phyloP scores from a whole-genome alignment of 92 coral and sea anemone species.

The Plumapathes pennacea region DNA sequence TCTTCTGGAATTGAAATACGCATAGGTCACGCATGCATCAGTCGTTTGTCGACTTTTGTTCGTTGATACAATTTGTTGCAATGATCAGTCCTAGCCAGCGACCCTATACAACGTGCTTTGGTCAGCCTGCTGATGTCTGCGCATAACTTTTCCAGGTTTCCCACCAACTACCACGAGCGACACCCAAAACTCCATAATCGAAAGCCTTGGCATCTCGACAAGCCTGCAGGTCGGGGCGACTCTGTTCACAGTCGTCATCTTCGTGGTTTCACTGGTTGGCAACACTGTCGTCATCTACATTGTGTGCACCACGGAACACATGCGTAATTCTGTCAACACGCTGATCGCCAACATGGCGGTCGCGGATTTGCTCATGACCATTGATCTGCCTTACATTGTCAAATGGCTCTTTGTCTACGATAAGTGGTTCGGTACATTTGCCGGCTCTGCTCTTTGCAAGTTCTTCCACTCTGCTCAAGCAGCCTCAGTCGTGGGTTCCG shows the following conservation, averaged over 20 bases:
- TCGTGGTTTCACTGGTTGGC: slow-evolving; percentile 54
- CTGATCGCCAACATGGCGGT: slow-evolving; percentile 81
- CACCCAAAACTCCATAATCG: no score
- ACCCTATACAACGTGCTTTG: no score
- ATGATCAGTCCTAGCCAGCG: no score
- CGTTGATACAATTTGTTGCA: no score
- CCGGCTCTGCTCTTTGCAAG: slow-evolving; percentile 59
- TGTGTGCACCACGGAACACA: slow-evolving; percentile 62
- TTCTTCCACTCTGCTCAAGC: slow-evolving; percentile 49
- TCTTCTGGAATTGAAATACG: no score
- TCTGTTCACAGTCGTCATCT: slow-evolving; percentile 35
- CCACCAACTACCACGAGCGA: no score
- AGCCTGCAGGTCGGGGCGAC: slow-evolving; percentile 57
- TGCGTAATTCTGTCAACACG: slow-evolving; percentile 73
- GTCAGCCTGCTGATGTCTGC: no score
- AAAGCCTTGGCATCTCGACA: no score
- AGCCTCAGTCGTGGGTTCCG: slow-evolving; percentile 65
- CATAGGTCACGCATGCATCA: no score
- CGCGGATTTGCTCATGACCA: slow-evolving; percentile 67
- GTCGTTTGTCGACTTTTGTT: no score
- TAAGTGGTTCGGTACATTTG: slow-evolving; percentile 63
- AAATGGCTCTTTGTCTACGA: slow-evolving; percentile 56
- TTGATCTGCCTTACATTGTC: slow-evolving; percentile 50
- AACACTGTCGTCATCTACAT: slow-evolving; percentile 66
- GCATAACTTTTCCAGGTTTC: no score